Base-by-base conservation (phyloP, 2,888 invertebrate species). In the Congeria kusceri region DNA sequence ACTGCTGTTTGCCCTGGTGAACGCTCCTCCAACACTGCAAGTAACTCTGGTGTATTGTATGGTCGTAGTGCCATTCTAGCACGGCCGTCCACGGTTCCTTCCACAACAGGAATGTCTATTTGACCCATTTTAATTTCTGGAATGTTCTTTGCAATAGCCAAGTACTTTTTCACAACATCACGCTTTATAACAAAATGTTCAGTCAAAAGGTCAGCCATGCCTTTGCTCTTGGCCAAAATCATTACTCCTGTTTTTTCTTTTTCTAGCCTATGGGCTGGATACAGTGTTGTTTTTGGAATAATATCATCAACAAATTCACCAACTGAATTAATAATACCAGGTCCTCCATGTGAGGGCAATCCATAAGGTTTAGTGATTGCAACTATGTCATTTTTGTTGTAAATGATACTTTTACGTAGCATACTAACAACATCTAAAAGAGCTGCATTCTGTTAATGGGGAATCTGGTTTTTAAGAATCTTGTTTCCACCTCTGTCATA, bases 281-380 rank as follows among this genome's bases (percentile, higher is more conserved):
- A 87, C 7, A 92, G 88, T 0, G 46, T 78, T 15, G 77, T 67
- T 15, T 63, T 64, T 7, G 80, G 78, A 18, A 89, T 84, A 29
- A 93, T 77, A 9, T 80, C 72, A 44, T 84, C 81, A 44, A 90
- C 65, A 27, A 91, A 70, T 39, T 87, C 84, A 15, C 85, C 88
- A 28, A 93, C 83, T 74, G 89, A 91, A 25, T 89, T 74, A 29
- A 87, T 80, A 5, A 91, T 83, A 5, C 90, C 90, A n/a, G 91
- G 90, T 0, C 93, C 92, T 58, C 91, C 91, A 80, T 91, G 89
- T 20, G 90, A 90, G 2, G 93, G 87, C 29, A 95, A 83, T 13
- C 95, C 94, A 85, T 94, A 94, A 5, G 95, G 95, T 83, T 95
- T 95, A 83, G 94, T 92, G 20, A 95, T 88, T 3, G 93, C 94